These are phyloP conservation scores for Falcunculus frontatus DNA, from an alignment of 2,113 vertebrate genomes.

Conservation along the genomic window DNA sequence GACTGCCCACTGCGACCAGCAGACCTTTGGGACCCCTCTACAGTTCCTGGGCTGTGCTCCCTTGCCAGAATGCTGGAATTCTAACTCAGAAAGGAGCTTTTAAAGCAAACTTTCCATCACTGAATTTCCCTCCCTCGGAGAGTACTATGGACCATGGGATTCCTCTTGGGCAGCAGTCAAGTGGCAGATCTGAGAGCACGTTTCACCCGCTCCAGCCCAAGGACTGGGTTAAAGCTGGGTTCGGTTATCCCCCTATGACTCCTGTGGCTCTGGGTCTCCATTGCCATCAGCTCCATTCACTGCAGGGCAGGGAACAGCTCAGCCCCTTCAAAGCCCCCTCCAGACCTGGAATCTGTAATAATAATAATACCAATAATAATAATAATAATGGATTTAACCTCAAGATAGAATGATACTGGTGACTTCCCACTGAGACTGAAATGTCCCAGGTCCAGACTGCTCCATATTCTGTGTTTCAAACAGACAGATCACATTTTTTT, in stretches of 20 bases:
- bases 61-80: neutral
- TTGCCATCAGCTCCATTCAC: neutral
- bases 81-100: neutral
- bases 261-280: neutral
- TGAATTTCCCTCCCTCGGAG: neutral
- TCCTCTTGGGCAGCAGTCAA: neutral
- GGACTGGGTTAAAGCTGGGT: neutral
- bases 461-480: neutral
- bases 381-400: neutral
- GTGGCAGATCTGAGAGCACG: neutral
- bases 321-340: neutral
- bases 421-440: neutral
- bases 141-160: neutral
- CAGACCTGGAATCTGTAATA: neutral
- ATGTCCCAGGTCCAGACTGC: neutral
- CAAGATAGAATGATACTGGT: neutral
- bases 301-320: neutral
- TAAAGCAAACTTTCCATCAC: neutral
- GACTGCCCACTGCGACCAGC: neutral
- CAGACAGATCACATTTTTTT: neutral
- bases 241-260: fast-evolving
- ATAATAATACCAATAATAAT: neutral
- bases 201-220: neutral
- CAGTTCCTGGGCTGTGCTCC: neutral
- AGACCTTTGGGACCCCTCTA: fast-evolving